A percentile compares a stretch with the other conserved stretches of the same genome.
phyloP scores from a whole-genome alignment of 2,888 invertebrate genomes.

The Ecdyonurus torrentis region DNA sequence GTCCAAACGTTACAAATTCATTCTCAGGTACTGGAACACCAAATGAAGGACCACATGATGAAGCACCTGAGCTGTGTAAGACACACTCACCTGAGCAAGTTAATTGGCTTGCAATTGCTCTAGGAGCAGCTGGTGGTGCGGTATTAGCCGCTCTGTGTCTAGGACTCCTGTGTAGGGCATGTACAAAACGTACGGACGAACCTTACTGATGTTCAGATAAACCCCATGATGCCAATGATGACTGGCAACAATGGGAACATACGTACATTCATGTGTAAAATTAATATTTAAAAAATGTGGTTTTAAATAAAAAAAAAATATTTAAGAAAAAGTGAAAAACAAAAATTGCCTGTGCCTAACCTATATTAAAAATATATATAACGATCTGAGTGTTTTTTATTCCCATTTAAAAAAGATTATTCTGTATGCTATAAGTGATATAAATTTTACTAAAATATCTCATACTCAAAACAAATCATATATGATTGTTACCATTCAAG shows the following conservation, averaged over 20 bases:
- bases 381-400: too few relatives aligned
- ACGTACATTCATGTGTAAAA: conserved; percentile 2
- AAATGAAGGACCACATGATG: conserved; percentile 31
- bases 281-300: neutral
- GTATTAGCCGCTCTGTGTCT: conserved; percentile 38
- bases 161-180: conserved; percentile 40
- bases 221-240: neutral
- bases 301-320: neutral
- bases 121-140: conserved; percentile 42
- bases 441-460: too few relatives aligned
- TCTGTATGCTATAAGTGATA: too few relatives aligned
- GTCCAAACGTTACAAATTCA: conserved; percentile 49
- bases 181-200: conserved; percentile 33
- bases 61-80: conserved; percentile 55
- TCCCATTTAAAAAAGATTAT: too few relatives aligned
- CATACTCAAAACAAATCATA: too few relatives aligned
- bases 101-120: conserved; percentile 43
- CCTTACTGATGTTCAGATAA: conserved; percentile 1
- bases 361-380: neutral
- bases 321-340: neutral
- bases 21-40: conserved; percentile 14
- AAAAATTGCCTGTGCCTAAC: neutral
- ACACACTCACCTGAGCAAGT: conserved; percentile 30
- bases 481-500: too few relatives aligned
- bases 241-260: neutral